A percentile compares a stretch with the other conserved stretches of the same genome.
These are phyloP conservation scores for Schizopygopsis malacanthus DNA, from an alignment of 2,797 vertebrate species.

Conservation along the genomic window DNA sequence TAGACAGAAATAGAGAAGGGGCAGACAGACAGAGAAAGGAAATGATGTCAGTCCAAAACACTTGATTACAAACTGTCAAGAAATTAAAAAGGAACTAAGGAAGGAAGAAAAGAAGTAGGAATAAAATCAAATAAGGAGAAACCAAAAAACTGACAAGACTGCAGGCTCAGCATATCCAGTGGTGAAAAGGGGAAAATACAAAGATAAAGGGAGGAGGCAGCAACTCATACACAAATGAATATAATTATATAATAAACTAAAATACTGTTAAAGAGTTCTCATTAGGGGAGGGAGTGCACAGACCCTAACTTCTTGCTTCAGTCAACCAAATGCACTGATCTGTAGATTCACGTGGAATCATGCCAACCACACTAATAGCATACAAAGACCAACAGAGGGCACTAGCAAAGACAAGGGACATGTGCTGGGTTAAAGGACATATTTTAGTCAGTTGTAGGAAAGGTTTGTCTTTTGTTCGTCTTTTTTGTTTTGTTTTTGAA, in stretches of 20 bases:
- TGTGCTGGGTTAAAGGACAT: constrained; percentile 40
- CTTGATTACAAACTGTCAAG: not conserved
- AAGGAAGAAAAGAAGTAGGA: constrained; percentile 28
- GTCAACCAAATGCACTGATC: constrained; percentile 93
- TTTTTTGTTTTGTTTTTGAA: not conserved
- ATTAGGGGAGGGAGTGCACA: constrained; percentile 65
- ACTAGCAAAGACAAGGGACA: constrained; percentile 46
- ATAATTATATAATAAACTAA: constrained; percentile 20
- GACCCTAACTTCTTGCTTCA: constrained; percentile 57
- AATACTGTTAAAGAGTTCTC: constrained; percentile 22
- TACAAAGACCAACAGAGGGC: constrained; percentile 52
- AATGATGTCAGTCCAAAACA: constrained; percentile 11
- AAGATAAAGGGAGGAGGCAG: constrained; percentile 42
- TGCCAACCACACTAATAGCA: constrained; percentile 69
- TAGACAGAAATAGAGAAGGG: constrained; percentile 29
- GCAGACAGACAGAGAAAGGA: constrained; percentile 27
- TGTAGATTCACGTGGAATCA: constrained; percentile 75
- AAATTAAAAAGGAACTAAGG: constrained; percentile 30
- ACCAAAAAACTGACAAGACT: constrained; percentile 56
- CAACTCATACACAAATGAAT: constrained; percentile 50
- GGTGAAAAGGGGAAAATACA: constrained; percentile 43
- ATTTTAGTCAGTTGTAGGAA: constrained; percentile 3
- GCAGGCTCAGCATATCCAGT: constrained; percentile 59
- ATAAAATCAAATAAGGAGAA: constrained; percentile 28
- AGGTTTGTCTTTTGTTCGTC: not conserved